Evolutionary conservation across 2,113 vertebrate species (phyloP), one percentile per base, ranked within the genome.

Genomic region (Xerus inauris): DNA sequence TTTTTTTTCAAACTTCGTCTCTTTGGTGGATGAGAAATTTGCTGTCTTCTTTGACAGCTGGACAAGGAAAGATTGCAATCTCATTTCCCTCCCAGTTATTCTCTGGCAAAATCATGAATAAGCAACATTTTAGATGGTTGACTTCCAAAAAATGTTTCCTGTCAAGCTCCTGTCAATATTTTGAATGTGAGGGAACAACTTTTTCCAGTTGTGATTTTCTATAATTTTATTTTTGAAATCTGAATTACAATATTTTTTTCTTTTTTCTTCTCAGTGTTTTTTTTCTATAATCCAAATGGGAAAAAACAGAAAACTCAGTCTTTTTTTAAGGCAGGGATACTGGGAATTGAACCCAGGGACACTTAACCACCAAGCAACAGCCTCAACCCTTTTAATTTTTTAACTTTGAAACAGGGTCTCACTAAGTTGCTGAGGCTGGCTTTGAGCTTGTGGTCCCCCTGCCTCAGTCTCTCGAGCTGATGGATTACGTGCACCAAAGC

Each of bases 71-170:
- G 72, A 92, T 72, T 94, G 92, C 84, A 62, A 57, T 97, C 89
- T 97, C 76, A 95, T 96, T 95, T 97, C 17, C 35, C 69, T 87
- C 83, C 96, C 72, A 85, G 65, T 94, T 94, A 59, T 96, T 94
- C 92, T 95, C 77, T 94, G 84, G 94, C 76, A 95, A 95, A 86
- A 97, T 93, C 92, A 94, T 92, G 94, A 97, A 97, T 97, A 98
- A 97, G 93, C 92, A 97, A 87, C 76, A 95, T 97, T 94, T 97
- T 94, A 94, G 93, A 57, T 38, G 28, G 83, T 69, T 96, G 93
- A 97, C 67, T 96, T 97, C 89, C 92, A 94, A 94, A 97, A 96
- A 94, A 62, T 79, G 38, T 91, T 94, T 97, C 54, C 73, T 96
- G 95, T 97, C 95, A 97, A 94, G n/a, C n/a, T 90, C 54, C 62